Evolutionary conservation across 2,888 invertebrate species (phyloP).

Genomic region (Drosophila infuscata): DNA sequence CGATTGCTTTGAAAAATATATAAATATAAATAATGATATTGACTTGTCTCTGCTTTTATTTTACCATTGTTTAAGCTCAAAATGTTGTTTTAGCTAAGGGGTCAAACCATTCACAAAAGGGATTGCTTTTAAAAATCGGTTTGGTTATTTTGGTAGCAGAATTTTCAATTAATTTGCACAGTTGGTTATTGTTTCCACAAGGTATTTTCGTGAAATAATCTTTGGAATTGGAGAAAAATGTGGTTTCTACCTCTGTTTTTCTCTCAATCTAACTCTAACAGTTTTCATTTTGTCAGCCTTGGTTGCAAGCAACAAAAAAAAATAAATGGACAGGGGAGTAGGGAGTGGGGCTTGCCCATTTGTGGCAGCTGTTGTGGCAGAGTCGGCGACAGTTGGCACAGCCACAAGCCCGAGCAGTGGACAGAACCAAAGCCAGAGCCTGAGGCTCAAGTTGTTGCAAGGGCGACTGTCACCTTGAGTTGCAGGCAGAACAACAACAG

Average conservation of each 20-base stretch:
- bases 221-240: background rate
- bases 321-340: background rate
- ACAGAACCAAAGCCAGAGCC: slow-evolving; percentile 23
- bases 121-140: background rate
- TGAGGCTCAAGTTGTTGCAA: slow-evolving; percentile 50
- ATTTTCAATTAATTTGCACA: background rate
- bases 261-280: background rate
- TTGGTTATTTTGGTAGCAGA: background rate
- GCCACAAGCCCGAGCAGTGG: slow-evolving; percentile 4
- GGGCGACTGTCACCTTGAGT: slow-evolving; percentile 54
- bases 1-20: background rate
- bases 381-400: slow-evolving; percentile 46
- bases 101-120: background rate
- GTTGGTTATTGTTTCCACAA: background rate
- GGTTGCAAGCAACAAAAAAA: slow-evolving; percentile 20
- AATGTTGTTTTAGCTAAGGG: no score
- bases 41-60: no score
- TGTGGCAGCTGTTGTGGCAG: slow-evolving; percentile 23
- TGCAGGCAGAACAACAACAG: slow-evolving; percentile 19
- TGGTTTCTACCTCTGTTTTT: background rate
- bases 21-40: background rate
- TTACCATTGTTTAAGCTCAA: no score
- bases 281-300: slow-evolving; percentile 20
- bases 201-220: background rate
- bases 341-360: slow-evolving; percentile 22